Percentiles rank a stretch among this genome's conserved stretches.
Conservation (phyloP, 2,888 invertebrate genomes). For the Thereva unica region DNA sequence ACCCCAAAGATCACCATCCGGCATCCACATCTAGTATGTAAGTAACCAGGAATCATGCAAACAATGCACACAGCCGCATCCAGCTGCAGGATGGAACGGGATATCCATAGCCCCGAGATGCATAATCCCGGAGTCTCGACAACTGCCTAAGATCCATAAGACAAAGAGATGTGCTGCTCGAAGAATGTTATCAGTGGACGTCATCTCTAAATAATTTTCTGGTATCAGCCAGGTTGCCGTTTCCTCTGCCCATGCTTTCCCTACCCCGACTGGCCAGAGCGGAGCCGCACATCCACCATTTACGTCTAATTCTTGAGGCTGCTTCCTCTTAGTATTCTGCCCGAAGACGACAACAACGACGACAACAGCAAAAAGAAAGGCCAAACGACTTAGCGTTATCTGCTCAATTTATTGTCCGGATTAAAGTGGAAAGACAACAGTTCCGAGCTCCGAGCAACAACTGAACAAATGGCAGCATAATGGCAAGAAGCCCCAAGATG, state of each 20-base stretch:
- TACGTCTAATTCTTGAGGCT: slow-evolving; percentile 5
- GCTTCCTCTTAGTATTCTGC: slow-evolving; percentile 16
- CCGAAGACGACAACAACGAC: slow-evolving; percentile 15
- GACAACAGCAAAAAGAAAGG: slow-evolving; percentile 28
- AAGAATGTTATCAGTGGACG: slow-evolving; percentile 31
- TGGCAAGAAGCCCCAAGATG: slow-evolving; percentile 28
- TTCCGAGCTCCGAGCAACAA: slow-evolving; percentile 23
- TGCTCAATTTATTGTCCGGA: slow-evolving; percentile 35
- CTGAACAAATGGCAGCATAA: slow-evolving; percentile 31
- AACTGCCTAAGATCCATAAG: slow-evolving; percentile 26
- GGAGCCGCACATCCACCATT: not conserved
- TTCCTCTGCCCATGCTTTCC: slow-evolving; percentile 4
- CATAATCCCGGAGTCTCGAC: not conserved
- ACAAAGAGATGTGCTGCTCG: slow-evolving; percentile 24
- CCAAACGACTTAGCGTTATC: slow-evolving; percentile 37
- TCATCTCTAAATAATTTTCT: slow-evolving; percentile 33
- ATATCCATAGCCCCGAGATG: not conserved
- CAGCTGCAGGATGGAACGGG: slow-evolving; percentile 5
- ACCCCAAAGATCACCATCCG: slow-evolving; percentile 18
- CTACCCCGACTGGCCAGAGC: slow-evolving; percentile 9
- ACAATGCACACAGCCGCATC: slow-evolving; percentile 23
- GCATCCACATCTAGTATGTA: slow-evolving; percentile 24
- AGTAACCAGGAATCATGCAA: slow-evolving; percentile 31
- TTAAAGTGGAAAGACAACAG: slow-evolving; percentile 35
- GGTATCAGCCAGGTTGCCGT: slow-evolving; percentile 31